phyloP scores from a whole-genome alignment of 2,888 invertebrate species.

The Macropis europaea region DNA sequence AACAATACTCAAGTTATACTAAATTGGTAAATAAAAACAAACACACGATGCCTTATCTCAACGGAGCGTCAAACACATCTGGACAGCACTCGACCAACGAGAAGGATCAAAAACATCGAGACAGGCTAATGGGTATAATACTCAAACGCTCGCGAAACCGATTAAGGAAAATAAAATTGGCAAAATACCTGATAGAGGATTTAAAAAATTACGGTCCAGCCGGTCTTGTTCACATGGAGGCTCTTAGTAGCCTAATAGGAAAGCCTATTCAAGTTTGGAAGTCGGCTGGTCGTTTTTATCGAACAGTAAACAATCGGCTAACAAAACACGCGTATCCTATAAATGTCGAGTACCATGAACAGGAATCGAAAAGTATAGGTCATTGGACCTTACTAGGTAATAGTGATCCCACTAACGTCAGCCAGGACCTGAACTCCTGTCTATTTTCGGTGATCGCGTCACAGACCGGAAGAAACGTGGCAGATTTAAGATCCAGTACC shows the following conservation, averaged over 20 bases:
- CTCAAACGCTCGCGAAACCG: no score
- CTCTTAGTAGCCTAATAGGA: constrained; percentile 44
- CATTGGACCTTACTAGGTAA: constrained; percentile 63
- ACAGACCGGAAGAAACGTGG: constrained; percentile 49
- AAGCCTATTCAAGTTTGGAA: constrained; percentile 56
- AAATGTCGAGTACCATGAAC: constrained; percentile 59
- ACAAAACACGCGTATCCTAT: background rate
- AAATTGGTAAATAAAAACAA: background rate
- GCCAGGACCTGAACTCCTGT: constrained; percentile 61
- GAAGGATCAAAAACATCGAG: background rate
- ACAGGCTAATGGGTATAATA: background rate
- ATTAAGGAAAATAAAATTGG: constrained; percentile 9
- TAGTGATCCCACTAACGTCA: constrained; percentile 40
- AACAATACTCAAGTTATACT: background rate
- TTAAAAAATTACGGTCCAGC: constrained; percentile 60
- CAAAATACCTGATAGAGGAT: constrained; percentile 44
- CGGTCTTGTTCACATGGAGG: constrained; percentile 54
- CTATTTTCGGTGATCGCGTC: constrained; percentile 62
- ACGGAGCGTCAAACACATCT: accelerated
- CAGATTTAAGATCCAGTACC: constrained; percentile 42
- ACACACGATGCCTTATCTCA: background rate
- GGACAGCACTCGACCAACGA: background rate
- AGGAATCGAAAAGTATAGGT: constrained; percentile 31
- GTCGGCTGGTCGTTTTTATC: constrained; percentile 4
- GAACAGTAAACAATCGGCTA: constrained; percentile 30